Evolutionary conservation across 2,888 invertebrate species (phyloP), one percentile per base, ranked within the genome.

Genomic region (Perdita meconis): DNA sequence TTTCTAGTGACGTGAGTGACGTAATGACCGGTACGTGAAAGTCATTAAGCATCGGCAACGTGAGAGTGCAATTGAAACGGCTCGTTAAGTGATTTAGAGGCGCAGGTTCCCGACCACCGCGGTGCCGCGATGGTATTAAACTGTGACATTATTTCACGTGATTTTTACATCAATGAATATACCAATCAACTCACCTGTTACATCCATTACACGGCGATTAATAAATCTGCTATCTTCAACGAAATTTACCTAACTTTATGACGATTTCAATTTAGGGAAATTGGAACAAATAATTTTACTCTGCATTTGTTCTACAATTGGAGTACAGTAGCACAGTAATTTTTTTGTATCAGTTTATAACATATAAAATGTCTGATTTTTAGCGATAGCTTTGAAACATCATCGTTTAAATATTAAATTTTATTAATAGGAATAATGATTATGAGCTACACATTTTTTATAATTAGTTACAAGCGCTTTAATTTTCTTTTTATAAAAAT

Each of bases 51-150:
- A 78, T 73, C 24, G 65, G 65, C 72, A 71, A 77, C 77, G 67
- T 71, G 67, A 81, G 82, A 74, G 74, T 57, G 72, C 71, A 74
- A 84, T 85, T 83, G 83, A 86, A 85, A 80, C 78, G 86, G 78
- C 68, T 84, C 80, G 78, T 86, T 83, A 79, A 77, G 76, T 64
- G 63, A 78, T 72, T 80, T 80, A 69, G 53, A 72, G 40, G 57
- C 69, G 42, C 75, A 66, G 47, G 47, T 76, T 83, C 78, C 65
- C 64, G 82, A 69, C 64, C 34, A 57, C 61, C 47, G 57, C 55
- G 36, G 13, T 65, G 22, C 34, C 22, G 16, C 12, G 36, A 12
- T 65, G 50, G 22, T 38, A 50, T 55, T 65, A 55, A 64, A 53
- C 34, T 8, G 16, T 50, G 22, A 34, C 34, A 19, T 16, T 47